Evolutionary conservation across 2,888 invertebrate species (phyloP), one percentile per base, ranked within the genome.

Genomic region (Toxonevra muliebris): DNA sequence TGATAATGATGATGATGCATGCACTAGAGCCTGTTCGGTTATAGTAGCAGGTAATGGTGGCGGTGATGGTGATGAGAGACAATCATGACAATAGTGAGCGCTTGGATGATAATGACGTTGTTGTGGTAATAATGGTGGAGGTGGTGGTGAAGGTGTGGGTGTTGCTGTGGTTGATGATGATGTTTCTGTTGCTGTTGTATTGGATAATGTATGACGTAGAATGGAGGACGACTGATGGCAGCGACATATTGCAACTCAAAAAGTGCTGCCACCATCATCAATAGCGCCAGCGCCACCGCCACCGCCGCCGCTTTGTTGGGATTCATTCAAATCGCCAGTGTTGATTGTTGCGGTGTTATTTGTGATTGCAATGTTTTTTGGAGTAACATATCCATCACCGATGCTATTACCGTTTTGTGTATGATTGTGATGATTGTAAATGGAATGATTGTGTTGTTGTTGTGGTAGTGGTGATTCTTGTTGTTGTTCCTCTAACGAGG

Each of bases 181-280:
- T 64, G 71, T 68, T 48, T 69, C 68, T 70, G 72, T 69, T 62
- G 72, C 12, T 62, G 66, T 41, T 57, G 41, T 42, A 61, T 3
- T 57, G 65, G 50, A 42, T 63, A 42, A 13, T 57, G 48, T 17
- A 61, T 30, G 30, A 30, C 30, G 30, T 30, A 30, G 30, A 30
- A 30, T 30, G 30, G 30, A 30, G 30, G 30, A 65, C 60, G 74
- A 79, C 71, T 80, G 81, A 79, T 82, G 82, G 80, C 81, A 82
- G 82, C 81, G 82, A 82, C 81, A 82, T 77, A 82, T 82, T 82
- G 81, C 79, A 80, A 80, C 81, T 82, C 81, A 82, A 82, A 82
- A 82, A 82, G 81, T 79, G 82, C 78, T 75, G 77, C 82, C 81
- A 81, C 81, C 80, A 71, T 79, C 70, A 71, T 79, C 71, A 65